Evolutionary conservation across 2,888 invertebrate species (phyloP), one percentile per base, ranked within the genome.

Genomic region (Pollenia amentaria): DNA sequence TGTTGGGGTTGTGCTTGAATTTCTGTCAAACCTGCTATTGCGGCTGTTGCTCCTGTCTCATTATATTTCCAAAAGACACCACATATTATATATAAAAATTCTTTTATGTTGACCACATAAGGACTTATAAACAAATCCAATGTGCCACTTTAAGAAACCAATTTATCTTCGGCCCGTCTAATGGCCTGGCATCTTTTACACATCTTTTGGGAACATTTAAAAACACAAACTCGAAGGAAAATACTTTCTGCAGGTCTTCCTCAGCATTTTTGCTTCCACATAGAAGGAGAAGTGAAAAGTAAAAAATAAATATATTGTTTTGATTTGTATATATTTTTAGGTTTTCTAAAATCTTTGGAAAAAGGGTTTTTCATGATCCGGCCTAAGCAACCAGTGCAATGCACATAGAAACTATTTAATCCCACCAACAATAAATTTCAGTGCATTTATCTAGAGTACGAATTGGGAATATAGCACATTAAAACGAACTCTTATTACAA

Each of bases 141-240:
- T 60, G 83, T 69, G 60, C 76, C 80, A 72, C 87, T 84, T 38
- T 87, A 80, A 10, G 86, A 86, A 44, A 48, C 42, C 44, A 81
- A 21, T 81, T 65, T 77, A 67, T 85, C 65, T 72, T 77, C 77
- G 8, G 44, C 3, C 16, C 72, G 77, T 16, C 85, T 21, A 16
- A 85, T 72, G 44, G 48, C 51, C 64, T 69, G 76, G 18, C 79
- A 76, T 65, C 51, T 55, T 57, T 18, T 60, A 11, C 65, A 48
- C 65, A 48, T 21, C 11, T 40, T 60, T 14, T 72, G 18, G 67
- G 76, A 53, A 51, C 76, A 44, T 84, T 38, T 0, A 75, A 16
- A 4, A 79, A 38, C 9, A 40, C n/a, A n/a, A 84, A 67, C n/a
- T 73, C 44, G 48, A 78, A 16, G 4, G 53, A 40, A 42, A 62